These are phyloP conservation scores for Tetramorium bicarinatum DNA, from an alignment of 2,888 invertebrate species.

Conservation along the genomic window DNA sequence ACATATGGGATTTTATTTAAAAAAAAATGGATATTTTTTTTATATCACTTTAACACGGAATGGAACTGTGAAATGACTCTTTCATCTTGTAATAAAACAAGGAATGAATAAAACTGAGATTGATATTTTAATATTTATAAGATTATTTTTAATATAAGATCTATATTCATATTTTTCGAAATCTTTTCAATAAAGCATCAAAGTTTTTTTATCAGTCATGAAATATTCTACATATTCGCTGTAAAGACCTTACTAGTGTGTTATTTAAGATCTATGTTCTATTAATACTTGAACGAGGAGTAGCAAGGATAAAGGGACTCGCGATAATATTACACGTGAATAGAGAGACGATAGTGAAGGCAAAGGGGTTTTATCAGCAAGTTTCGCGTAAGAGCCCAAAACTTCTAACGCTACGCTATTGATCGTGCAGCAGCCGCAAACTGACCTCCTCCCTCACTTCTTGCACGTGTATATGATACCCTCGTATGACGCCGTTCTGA, in stretches of 20 bases:
- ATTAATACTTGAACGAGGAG: slow-evolving; percentile 12
- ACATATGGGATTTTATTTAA: not conserved
- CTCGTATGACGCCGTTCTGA: slow-evolving; percentile 97
- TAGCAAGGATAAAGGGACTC: not conserved
- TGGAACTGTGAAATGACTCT: not conserved
- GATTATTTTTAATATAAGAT: not conserved
- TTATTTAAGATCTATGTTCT: slow-evolving; percentile 1
- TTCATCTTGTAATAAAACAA: not conserved
- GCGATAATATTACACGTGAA: slow-evolving; percentile 24
- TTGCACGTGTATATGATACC: slow-evolving; percentile 98
- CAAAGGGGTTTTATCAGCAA: slow-evolving; percentile 20
- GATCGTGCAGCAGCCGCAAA: slow-evolving; percentile 54
- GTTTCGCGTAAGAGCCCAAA: slow-evolving; percentile 40
- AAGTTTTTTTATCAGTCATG: not conserved
- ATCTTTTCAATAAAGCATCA: not conserved
- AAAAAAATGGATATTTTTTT: not conserved
- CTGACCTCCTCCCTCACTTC: slow-evolving; percentile 94
- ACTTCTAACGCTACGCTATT: slow-evolving; percentile 50
- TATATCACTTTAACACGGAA: not conserved
- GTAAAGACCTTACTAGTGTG: not conserved
- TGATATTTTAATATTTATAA: not conserved
- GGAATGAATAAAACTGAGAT: not conserved
- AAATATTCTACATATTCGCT: not conserved
- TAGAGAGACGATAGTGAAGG: slow-evolving; percentile 11
- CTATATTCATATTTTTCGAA: not conserved